Evolutionary conservation across 2,888 invertebrate species (phyloP), one percentile per base, ranked within the genome.

Genomic region (Microdon myrmicae): DNA sequence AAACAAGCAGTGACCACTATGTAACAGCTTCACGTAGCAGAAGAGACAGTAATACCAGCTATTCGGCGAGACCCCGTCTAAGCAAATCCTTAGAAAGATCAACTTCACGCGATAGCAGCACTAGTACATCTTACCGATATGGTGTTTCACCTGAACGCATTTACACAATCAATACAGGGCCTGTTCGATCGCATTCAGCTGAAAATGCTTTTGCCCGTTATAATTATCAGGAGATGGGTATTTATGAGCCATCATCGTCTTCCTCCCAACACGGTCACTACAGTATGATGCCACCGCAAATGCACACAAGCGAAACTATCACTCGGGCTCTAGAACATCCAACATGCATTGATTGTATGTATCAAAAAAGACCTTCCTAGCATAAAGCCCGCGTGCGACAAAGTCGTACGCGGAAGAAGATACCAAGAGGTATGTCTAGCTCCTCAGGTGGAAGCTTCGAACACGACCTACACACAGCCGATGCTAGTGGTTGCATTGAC

Each of bases 271-370:
- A 67, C 20, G 51, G 44, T 16, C 49, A 54, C 45, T 44, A 67
- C 29, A 32, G 49, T 53, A 67, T 59, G 53, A 17, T 58, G 25
- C 58, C 58, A 4, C 53, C 32, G 7, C 66, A 66, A 17, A 58
- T 59, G 48, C 82, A 83, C 66, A 82, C 83, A 2, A 84, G 83
- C 38, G 83, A 84, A 70, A 83, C 83, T 1, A 83, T 83, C 32
- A 56, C 32, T 26, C 79, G 82, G 8, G 81, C 84, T 8, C 84
- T 88, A 48, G 88, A 88, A 67, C 85, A 87, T 54, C 86, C 87
- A 34, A 87, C 88, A 16, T 89, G 89, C 79, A 87, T 88, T 70
- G 88, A 89, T 73, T 89, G 89, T 74, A 84, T 88, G 77, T 83
- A 88, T 29, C 87, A 87, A 53, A 83, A 81, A 69, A 82, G 84